Conservation (phyloP, 2,113 vertebrate genomes). For the Hydrochoerus hydrochaeris region DNA sequence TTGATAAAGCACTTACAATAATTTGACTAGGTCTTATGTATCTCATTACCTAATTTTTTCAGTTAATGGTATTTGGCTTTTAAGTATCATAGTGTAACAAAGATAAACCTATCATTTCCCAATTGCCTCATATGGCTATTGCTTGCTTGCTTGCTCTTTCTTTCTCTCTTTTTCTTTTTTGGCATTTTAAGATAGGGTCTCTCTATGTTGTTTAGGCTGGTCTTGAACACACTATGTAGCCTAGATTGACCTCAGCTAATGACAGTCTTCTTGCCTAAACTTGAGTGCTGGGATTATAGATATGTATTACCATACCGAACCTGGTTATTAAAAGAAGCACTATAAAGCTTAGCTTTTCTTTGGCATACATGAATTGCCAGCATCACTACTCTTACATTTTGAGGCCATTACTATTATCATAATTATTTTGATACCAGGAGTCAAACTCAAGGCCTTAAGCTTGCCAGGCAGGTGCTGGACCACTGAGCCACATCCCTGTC, state of each 20-base stretch:
- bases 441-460: no score
- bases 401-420: no score
- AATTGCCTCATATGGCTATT: neutral
- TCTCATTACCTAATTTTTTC: neutral
- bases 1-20: slow-evolving; percentile 30
- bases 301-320: neutral
- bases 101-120: slow-evolving; percentile 19
- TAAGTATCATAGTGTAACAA: neutral
- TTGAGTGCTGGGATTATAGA: neutral
- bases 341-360: neutral
- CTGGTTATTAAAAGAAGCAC: neutral
- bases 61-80: slow-evolving; percentile 38
- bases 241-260: neutral
- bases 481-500: neutral
- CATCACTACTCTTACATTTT: neutral
- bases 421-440: no score
- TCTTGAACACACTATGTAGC: neutral
- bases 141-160: neutral
- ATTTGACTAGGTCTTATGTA: neutral
- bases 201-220: neutral
- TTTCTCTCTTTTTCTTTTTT: neutral
- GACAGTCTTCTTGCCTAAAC: neutral
- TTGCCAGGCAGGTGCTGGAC: no score
- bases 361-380: neutral
- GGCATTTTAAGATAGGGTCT: neutral